A percentile compares a stretch with the other conserved stretches of the same genome.
Evolutionary conservation across 2,797 vertebrate genomes (phyloP).

Genomic region (Monodelphis domestica): DNA sequence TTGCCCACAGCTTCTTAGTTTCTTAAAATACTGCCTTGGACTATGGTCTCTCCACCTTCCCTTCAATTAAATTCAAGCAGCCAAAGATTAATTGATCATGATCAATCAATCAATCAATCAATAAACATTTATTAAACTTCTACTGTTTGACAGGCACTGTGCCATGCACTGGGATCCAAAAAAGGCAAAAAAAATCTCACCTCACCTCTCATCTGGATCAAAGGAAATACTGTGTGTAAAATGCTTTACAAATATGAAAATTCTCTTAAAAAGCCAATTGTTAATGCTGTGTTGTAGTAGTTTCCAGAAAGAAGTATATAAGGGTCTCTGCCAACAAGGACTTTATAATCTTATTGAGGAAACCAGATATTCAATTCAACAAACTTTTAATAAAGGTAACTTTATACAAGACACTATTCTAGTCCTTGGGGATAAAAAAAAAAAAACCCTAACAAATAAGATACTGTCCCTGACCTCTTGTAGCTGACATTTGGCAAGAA

Average conservation of each 20-base stretch:
- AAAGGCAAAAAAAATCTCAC: neutral
- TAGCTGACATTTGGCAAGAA: neutral
- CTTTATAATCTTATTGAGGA: neutral
- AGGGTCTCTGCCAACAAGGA: neutral
- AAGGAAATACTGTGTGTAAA: neutral
- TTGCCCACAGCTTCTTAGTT: neutral
- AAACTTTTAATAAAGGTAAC: neutral
- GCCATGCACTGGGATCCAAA: neutral
- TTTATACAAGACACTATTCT: neutral
- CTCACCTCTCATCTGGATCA: neutral
- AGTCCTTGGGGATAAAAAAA: neutral
- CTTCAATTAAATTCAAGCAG: neutral
- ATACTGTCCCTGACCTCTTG: neutral
- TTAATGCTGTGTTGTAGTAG: neutral
- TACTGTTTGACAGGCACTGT: neutral
- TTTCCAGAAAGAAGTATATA: neutral
- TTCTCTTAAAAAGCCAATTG: neutral
- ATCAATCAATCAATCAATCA: neutral
- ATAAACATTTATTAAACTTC: neutral
- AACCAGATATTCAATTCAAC: neutral
- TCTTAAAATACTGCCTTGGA: neutral
- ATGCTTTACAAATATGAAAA: neutral
- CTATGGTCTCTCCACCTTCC: neutral
- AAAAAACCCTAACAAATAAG: neutral
- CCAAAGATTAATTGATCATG: no score